These are phyloP conservation scores for Lophius piscatorius DNA, from an alignment of 2,113 vertebrate genomes.

Conservation along the genomic window DNA sequence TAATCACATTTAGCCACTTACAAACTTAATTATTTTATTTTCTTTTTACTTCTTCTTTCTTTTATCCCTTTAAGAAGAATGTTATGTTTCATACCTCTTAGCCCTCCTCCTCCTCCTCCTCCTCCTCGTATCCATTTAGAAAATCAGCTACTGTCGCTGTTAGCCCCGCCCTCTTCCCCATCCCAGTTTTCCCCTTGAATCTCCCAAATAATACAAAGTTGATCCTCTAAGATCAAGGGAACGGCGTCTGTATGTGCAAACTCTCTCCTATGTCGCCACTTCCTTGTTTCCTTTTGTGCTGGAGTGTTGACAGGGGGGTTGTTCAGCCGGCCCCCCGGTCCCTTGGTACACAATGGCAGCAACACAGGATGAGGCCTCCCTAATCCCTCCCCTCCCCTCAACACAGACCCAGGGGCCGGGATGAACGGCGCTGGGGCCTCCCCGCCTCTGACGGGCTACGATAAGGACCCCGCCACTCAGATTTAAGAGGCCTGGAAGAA, in stretches of 20 bases:
- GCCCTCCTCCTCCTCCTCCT: conserved; percentile 2
- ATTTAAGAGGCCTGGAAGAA: conserved; percentile 68
- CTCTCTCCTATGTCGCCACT: conserved; percentile 62
- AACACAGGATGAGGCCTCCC: conserved; percentile 74
- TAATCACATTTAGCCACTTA: no score
- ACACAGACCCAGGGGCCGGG: conserved; percentile 57
- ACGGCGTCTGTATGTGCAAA: conserved; percentile 53
- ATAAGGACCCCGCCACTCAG: conserved; percentile 64
- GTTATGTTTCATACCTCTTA: background rate
- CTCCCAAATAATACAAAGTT: conserved; percentile 44
- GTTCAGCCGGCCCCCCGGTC: conserved; percentile 70
- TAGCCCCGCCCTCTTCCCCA: conserved; percentile 10
- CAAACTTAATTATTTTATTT: no score
- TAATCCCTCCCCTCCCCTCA: conserved; percentile 63
- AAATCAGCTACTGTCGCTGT: conserved; percentile 34
- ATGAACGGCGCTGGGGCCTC: conserved; percentile 59
- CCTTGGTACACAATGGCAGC: conserved; percentile 79
- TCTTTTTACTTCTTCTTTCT: background rate
- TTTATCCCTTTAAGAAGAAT: background rate
- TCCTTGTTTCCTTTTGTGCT: conserved; percentile 74
- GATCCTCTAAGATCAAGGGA: conserved; percentile 70
- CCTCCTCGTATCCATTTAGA: conserved; percentile 36
- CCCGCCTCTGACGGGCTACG: conserved; percentile 70
- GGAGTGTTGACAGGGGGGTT: conserved; percentile 70
- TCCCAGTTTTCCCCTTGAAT: conserved; percentile 13